A percentile compares a stretch with the other conserved stretches of the same genome.
Evolutionary conservation across 2,113 vertebrate species (phyloP).

Genomic region (Cyprinodon brontotheroides): DNA sequence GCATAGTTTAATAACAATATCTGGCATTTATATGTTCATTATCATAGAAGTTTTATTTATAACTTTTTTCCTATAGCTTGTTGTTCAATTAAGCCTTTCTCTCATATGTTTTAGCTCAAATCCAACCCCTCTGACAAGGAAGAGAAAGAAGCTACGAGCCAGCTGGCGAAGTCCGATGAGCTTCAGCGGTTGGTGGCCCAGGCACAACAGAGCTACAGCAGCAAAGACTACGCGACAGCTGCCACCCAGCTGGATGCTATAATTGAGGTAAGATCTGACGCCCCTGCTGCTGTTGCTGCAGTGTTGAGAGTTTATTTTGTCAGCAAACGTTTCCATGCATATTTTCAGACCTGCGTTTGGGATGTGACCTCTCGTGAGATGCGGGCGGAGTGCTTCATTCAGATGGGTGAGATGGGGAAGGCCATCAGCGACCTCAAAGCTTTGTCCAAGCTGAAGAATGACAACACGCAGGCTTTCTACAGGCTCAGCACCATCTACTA

Average conservation of each 20-base stretch:
- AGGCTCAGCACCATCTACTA: conserved; percentile 97
- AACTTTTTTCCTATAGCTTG: background rate
- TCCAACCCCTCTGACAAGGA: conserved; percentile 89
- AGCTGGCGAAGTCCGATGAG: conserved; percentile 89
- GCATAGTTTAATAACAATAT: no score
- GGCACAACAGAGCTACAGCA: conserved; percentile 77
- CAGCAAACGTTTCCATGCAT: conserved; percentile 31
- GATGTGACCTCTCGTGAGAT: conserved; percentile 91
- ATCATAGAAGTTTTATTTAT: no score
- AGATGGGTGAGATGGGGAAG: conserved; percentile 91
- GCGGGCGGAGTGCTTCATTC: conserved; percentile 93
- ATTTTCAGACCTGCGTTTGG: conserved; percentile 91
- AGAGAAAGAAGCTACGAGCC: conserved; percentile 87
- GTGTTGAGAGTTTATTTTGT: background rate
- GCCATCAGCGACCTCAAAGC: conserved; percentile 96
- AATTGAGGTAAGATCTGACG: conserved; percentile 85
- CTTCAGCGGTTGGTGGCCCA: conserved; percentile 87
- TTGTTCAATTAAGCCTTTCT: background rate
- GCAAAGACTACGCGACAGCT: conserved; percentile 82
- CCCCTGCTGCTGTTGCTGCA: background rate
- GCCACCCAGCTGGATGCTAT: conserved; percentile 85
- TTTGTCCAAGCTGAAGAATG: conserved; percentile 92
- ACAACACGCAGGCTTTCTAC: conserved; percentile 95
- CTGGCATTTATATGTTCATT: no score
- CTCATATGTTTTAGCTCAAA: conserved; percentile 83